Conservation (phyloP, 1,140 invertebrate genomes). For the Colletes gigas region DNA sequence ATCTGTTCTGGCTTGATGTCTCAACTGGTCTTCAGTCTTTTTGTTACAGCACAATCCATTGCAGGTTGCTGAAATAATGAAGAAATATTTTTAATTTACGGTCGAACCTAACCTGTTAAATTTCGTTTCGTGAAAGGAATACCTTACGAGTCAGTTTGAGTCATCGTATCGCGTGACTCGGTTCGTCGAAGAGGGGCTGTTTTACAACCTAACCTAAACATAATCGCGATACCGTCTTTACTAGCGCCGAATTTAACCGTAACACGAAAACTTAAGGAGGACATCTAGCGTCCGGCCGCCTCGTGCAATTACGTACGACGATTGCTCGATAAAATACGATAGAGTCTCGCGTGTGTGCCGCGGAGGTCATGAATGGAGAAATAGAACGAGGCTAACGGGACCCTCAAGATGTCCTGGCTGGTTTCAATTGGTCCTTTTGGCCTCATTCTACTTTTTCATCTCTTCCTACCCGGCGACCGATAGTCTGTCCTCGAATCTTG, state of each 20-base stretch:
- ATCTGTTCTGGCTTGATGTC: conserved; percentile 82
- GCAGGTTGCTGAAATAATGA: conserved; percentile 78
- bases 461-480: not conserved
- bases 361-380: conserved; percentile 44
- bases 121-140: too few species aligned
- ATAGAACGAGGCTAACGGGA: conserved; percentile 52
- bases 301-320: conserved; percentile 38
- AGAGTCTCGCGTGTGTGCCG: conserved; percentile 33
- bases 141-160: too few species aligned
- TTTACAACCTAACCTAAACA: too few species aligned
- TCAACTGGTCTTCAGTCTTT: conserved; percentile 82
- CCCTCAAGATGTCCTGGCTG: conserved; percentile 42
- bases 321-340: conserved; percentile 50
- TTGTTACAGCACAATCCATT: conserved; percentile 83
- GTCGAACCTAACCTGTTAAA: not conserved
- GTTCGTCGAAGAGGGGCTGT: too few species aligned
- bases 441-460: conserved; percentile 31
- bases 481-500: conserved; percentile 6
- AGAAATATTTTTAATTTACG: not conserved
- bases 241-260: not conserved
- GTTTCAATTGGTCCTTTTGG: conserved; percentile 39
- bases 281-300: not conserved
- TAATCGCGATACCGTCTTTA: conserved; percentile 1
- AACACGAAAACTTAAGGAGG: not conserved
- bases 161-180: too few species aligned